Evolutionary conservation across 2,113 vertebrate genomes (phyloP), one percentile per base, ranked within the genome.

Genomic region (Ophiodon elongatus): DNA sequence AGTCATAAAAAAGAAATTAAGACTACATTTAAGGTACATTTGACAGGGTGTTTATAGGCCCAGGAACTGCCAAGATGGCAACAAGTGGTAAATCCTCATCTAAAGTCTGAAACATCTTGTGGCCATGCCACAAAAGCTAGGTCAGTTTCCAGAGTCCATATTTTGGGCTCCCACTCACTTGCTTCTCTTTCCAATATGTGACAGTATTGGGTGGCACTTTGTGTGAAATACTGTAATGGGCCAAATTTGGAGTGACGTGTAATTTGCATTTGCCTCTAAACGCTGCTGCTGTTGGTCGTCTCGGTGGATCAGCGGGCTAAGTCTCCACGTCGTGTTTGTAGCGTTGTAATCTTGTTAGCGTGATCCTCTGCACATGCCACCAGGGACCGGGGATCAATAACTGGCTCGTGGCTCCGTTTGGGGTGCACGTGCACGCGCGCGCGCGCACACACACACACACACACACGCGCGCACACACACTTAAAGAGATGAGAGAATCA

Each of bases 321-420:
- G 80, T 89, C 89, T 57, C 84, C 71, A 83, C 69, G 76, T 85
- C 39, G 72, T 76, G 85, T 90, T 88, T 73, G 86, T 76, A 71
- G 80, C 15, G 33, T 88, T 93, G 90, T 92, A 93, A 93, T 93
- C 91, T 92, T 80, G 88, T 93, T 91, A 92, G 73, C 47, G 74
- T 89, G 90, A 93, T 88, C 85, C 85, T 85, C 91, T 69, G 69
- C 89, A 78, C 81, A 89, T 86, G 80, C 83, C 89, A 91, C 83
- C 2, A 6, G 83, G 73, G 89, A 76, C 76, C n/a, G 9, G 65
- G 54, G 89, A 93, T 94, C 93, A 89, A 94, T 94, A 93, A 87
- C 79, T 88, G 85, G 85, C 90, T 91, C 31, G 15, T 79, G 84
- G 74, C 76, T 89, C 69, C 4, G 29, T 82, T 90, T 79, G 73